phyloP scores from a whole-genome alignment of 2,113 vertebrate species.

The Hipposideros armiger region DNA sequence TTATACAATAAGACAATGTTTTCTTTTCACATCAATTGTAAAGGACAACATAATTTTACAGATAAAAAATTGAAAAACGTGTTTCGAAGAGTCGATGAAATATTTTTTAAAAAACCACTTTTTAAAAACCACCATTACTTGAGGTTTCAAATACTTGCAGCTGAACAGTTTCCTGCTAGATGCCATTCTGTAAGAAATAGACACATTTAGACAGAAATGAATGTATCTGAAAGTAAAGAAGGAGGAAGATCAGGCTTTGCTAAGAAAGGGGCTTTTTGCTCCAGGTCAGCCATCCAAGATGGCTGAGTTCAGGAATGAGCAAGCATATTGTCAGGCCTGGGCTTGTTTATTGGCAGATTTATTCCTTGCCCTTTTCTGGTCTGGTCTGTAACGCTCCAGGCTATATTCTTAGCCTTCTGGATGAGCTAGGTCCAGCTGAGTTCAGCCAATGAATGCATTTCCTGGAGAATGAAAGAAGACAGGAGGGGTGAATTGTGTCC shows the following conservation, averaged over 20 bases:
- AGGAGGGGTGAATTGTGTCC: neutral
- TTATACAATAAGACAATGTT: neutral
- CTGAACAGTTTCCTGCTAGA: neutral
- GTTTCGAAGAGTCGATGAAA: constrained; percentile 25
- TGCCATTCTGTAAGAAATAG: neutral
- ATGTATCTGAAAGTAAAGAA: neutral
- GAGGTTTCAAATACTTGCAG: neutral
- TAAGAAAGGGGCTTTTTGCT: neutral
- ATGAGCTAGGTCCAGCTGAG: neutral
- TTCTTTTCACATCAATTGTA: neutral
- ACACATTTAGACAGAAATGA: neutral
- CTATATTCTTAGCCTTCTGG: neutral
- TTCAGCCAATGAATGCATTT: neutral
- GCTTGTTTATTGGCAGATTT: neutral
- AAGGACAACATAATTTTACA: neutral
- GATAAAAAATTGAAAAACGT: neutral
- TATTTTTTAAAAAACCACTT: neutral
- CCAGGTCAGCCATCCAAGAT: neutral
- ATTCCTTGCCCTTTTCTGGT: neutral
- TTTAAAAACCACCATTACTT: neutral
- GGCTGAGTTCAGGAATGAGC: neutral
- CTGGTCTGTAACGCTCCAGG: neutral
- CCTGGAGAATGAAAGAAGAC: neutral
- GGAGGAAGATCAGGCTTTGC: neutral
- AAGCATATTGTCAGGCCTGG: no score